phyloP scores from a whole-genome alignment of 2,113 vertebrate genomes.

The Pangasianodon hypophthalmus region DNA sequence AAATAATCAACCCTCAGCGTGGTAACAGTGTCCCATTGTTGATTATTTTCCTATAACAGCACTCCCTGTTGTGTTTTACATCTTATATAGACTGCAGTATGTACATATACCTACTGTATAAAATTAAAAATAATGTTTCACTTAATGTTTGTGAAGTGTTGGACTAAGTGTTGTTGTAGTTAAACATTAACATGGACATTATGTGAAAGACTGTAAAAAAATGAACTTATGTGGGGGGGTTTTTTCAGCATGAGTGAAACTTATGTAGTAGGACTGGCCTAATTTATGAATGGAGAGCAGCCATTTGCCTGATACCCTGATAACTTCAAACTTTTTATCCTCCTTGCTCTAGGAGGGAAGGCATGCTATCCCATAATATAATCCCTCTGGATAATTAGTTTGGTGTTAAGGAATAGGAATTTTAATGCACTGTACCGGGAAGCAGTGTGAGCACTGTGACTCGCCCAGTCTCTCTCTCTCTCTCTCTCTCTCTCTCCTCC shows the following conservation, averaged over 20 bases:
- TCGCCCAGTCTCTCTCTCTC: neutral
- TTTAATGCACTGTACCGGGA: neutral
- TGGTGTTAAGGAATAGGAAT: neutral
- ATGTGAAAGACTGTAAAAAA: neutral
- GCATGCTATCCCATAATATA: neutral
- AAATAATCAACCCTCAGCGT: neutral
- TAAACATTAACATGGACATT: neutral
- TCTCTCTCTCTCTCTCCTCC: conserved; percentile 18
- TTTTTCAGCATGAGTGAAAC: neutral
- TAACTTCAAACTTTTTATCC: neutral
- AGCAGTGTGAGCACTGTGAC: neutral
- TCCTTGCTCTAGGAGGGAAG: neutral
- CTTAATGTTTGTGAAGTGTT: too few relatives aligned
- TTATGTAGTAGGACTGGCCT: neutral
- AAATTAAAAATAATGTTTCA: too few relatives aligned
- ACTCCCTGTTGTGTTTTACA: neutral
- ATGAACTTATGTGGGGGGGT: neutral
- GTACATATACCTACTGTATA: too few relatives aligned
- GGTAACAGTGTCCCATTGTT: neutral
- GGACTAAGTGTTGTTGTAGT: neutral
- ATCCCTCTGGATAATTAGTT: neutral
- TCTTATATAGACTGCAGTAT: neutral
- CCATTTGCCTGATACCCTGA: neutral
- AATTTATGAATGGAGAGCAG: neutral
- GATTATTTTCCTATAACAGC: neutral